Percentiles rank a stretch among this genome's conserved stretches.
These are phyloP conservation scores for Creontiades dilutus DNA, from an alignment of 2,888 invertebrate species.

Conservation along the genomic window DNA sequence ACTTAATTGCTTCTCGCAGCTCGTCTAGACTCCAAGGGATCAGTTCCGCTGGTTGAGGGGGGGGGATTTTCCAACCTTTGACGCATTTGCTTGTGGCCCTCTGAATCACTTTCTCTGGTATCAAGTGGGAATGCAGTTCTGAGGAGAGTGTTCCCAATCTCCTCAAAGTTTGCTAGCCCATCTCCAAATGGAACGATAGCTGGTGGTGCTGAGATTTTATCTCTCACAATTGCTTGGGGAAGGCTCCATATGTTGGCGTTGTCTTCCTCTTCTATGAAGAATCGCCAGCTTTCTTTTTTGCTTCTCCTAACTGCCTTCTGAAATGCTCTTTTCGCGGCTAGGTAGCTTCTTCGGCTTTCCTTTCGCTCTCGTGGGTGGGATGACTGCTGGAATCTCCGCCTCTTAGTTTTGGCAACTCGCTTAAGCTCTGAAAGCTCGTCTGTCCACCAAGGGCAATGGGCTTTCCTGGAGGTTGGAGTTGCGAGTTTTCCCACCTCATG, in stretches of 20 bases:
- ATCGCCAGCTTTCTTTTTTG: constrained; percentile 22
- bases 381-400: neutral
- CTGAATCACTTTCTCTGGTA: no score
- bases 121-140: neutral
- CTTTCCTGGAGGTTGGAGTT: neutral
- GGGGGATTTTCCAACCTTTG: no score
- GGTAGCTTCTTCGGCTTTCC: neutral
- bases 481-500: constrained; percentile 6
- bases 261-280: constrained; percentile 44
- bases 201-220: constrained; percentile 16
- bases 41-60: no score
- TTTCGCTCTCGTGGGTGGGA: no score
- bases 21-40: no score
- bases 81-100: no score
- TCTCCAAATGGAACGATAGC: constrained; percentile 42
- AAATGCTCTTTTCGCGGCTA: neutral
- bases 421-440: neutral
- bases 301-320: neutral
- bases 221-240: neutral
- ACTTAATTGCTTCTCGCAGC: no score
- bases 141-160: neutral
- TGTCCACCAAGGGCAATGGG: neutral
- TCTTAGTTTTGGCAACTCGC: neutral
- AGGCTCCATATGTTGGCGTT: neutral
- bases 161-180: neutral